Conservation (phyloP, 2,888 invertebrate genomes). For the Pyrrhosoma nymphula region DNA sequence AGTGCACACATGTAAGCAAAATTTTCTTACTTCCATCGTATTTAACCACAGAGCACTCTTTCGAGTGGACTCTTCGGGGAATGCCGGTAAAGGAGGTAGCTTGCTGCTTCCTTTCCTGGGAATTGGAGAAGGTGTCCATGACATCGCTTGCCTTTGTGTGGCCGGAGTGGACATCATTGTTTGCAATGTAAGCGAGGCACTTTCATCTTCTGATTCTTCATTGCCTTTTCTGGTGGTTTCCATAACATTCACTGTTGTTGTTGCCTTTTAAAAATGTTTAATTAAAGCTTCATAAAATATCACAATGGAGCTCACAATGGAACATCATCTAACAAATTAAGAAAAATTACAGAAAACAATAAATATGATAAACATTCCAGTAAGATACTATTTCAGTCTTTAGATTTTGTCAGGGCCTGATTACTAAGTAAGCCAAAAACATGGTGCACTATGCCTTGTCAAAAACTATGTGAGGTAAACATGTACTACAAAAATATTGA, state of each 20-base stretch:
- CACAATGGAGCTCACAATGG: neutral
- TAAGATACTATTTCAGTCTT: neutral
- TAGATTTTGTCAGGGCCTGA: neutral
- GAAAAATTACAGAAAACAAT: neutral
- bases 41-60: conserved; percentile 25
- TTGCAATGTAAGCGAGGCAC: neutral
- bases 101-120: neutral
- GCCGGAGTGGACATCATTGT: neutral
- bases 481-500: too few relatives aligned
- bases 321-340: neutral
- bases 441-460: neutral
- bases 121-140: conserved; percentile 48
- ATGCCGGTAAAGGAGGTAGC: conserved; percentile 38
- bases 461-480: neutral
- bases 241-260: neutral
- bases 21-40: conserved; percentile 1
- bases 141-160: conserved; percentile 4
- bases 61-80: conserved; percentile 10
- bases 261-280: neutral
- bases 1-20: neutral
- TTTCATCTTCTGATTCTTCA: conserved; percentile 17
- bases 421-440: neutral
- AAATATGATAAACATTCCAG: neutral
- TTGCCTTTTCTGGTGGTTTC: neutral
- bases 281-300: neutral